These are phyloP conservation scores for Bradypodion pumilum DNA, from an alignment of 2,797 vertebrate species.

Conservation along the genomic window DNA sequence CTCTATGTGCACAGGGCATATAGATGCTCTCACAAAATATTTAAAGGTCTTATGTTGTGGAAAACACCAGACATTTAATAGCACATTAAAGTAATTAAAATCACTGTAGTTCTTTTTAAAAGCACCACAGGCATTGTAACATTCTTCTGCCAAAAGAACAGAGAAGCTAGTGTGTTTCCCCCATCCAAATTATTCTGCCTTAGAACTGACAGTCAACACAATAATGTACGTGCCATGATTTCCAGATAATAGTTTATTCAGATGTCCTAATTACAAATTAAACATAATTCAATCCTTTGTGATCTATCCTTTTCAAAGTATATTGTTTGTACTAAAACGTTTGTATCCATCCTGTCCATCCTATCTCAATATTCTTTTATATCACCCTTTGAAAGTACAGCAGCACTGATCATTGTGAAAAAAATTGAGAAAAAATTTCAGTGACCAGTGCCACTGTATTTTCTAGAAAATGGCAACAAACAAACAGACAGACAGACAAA, in stretches of 20 bases:
- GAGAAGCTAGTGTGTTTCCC: not conserved
- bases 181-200: not conserved
- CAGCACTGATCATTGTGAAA: too few species aligned
- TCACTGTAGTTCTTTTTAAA: slow-evolving; percentile 21
- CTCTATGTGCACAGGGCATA: rapidly evolving
- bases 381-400: too few species aligned
- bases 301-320: slow-evolving; percentile 22
- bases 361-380: not conserved
- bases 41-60: slow-evolving; percentile 16
- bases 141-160: not conserved
- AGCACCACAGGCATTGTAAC: not conserved
- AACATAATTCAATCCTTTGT: not conserved
- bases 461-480: slow-evolving; percentile 22
- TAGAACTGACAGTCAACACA: not conserved
- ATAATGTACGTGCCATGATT: not conserved
- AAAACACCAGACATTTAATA: slow-evolving; percentile 19
- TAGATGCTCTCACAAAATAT: slow-evolving; percentile 18
- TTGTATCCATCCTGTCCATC: slow-evolving; percentile 4
- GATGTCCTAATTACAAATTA: not conserved
- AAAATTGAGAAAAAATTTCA: too few species aligned
- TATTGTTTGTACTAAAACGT: not conserved
- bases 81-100: slow-evolving; percentile 20
- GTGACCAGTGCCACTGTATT: not conserved
- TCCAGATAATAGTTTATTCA: not conserved
- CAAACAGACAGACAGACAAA: not conserved